Conservation (phyloP, 2,113 vertebrate genomes). For the Leucopternis melanops region DNA sequence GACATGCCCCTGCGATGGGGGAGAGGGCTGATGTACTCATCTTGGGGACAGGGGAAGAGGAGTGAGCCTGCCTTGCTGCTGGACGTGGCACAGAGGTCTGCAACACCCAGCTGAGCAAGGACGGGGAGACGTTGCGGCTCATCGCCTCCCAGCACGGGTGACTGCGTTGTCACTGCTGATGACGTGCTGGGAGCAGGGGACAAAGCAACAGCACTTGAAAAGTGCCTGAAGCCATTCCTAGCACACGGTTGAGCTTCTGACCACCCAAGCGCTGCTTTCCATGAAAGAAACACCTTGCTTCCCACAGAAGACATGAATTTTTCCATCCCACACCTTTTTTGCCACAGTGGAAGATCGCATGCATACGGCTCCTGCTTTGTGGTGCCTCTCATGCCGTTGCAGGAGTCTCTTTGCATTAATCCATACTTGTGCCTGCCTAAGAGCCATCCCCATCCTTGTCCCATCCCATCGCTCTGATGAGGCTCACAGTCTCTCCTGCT, state of each 20-base stretch:
- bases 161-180: not conserved
- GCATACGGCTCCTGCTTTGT: not conserved
- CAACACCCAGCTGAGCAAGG: not conserved
- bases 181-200: not conserved
- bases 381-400: not conserved
- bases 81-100: not conserved
- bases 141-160: not conserved
- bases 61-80: not conserved
- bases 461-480: not conserved
- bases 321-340: not conserved
- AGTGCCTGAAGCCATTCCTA: not conserved
- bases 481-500: accelerated
- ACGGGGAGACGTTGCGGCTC: not conserved
- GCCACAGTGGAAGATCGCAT: not conserved
- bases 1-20: accelerated
- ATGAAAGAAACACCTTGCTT: not conserved
- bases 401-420: not conserved
- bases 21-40: not conserved
- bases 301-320: not conserved
- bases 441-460: not conserved
- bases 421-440: not conserved
- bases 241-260: not conserved
- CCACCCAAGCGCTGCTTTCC: not conserved
- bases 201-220: not conserved
- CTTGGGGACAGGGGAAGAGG: not conserved